Percentiles rank a stretch among this genome's conserved stretches.
phyloP scores from a whole-genome alignment of 2,797 vertebrate species.

The Sphaeramia orbicularis region DNA sequence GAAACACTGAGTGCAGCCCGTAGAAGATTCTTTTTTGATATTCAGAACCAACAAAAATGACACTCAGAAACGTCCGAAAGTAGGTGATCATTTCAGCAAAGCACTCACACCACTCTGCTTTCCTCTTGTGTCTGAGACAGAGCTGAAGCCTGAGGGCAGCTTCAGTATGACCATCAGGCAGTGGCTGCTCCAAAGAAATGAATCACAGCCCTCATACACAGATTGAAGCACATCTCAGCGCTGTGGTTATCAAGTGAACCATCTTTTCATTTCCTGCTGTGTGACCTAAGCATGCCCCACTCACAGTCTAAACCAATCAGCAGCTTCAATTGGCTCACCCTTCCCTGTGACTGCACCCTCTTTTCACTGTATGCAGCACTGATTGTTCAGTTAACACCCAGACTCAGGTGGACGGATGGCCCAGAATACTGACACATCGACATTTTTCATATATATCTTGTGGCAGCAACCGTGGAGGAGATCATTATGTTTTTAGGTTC shows the following conservation, averaged over 20 bases:
- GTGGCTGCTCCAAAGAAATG: slow-evolving; percentile 42
- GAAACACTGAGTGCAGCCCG: neutral
- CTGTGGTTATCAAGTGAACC: slow-evolving; percentile 46
- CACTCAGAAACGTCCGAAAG: neutral
- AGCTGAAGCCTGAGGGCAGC: slow-evolving; percentile 37
- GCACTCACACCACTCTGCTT: slow-evolving; percentile 49
- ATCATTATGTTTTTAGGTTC: too few relatives aligned
- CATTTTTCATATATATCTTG: too few relatives aligned
- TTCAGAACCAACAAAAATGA: slow-evolving; percentile 1
- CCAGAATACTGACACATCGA: neutral
- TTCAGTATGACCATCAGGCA: slow-evolving; percentile 37
- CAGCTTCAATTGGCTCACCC: slow-evolving; percentile 30
- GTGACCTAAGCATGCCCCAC: slow-evolving; percentile 36
- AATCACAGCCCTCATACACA: slow-evolving; percentile 67
- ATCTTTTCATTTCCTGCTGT: slow-evolving; percentile 66
- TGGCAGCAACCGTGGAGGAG: too few relatives aligned
- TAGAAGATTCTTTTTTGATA: slow-evolving; percentile 1
- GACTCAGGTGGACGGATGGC: neutral
- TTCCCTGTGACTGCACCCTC: slow-evolving; percentile 23
- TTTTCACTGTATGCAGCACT: slow-evolving; percentile 60
- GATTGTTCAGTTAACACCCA: slow-evolving; percentile 55
- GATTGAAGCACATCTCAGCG: slow-evolving; percentile 30
- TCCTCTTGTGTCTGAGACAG: neutral
- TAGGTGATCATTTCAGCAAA: slow-evolving; percentile 12
- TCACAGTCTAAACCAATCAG: slow-evolving; percentile 46